These are phyloP conservation scores for Neomonachus schauinslandi DNA, from an alignment of 2,113 vertebrate genomes.

Conservation along the genomic window DNA sequence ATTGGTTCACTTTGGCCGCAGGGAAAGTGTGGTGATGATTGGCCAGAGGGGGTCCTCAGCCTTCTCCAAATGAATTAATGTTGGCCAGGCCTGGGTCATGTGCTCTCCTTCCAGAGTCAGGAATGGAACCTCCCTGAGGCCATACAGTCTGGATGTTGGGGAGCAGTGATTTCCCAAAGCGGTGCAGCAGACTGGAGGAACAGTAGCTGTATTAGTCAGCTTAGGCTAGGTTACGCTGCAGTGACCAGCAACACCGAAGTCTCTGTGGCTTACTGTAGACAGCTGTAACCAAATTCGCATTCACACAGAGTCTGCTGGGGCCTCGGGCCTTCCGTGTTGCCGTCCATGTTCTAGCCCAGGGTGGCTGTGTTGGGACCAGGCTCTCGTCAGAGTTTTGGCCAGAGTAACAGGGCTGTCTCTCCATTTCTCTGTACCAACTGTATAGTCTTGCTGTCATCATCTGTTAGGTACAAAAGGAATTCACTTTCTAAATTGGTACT, in stretches of 20 bases:
- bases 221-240: neutral
- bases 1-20: neutral
- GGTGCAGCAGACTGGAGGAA: fast-evolving
- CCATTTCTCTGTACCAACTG: fast-evolving
- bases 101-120: neutral
- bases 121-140: neutral
- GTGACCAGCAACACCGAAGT: neutral
- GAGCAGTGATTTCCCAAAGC: neutral
- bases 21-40: neutral
- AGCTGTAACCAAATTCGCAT: neutral
- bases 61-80: neutral
- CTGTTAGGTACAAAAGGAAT: neutral
- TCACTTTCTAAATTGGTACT: neutral
- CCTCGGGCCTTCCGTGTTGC: neutral
- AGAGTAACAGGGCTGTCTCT: neutral
- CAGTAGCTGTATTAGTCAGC: neutral
- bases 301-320: neutral
- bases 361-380: neutral
- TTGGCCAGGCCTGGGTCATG: neutral
- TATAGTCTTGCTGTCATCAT: neutral
- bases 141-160: neutral
- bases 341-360: fast-evolving
- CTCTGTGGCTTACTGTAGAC: neutral
- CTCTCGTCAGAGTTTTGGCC: neutral
- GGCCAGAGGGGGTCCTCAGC: too few species aligned